Evolutionary conservation across 2,888 invertebrate species (phyloP), one percentile per base, ranked within the genome.

Genomic region (Torymus tubicola): DNA sequence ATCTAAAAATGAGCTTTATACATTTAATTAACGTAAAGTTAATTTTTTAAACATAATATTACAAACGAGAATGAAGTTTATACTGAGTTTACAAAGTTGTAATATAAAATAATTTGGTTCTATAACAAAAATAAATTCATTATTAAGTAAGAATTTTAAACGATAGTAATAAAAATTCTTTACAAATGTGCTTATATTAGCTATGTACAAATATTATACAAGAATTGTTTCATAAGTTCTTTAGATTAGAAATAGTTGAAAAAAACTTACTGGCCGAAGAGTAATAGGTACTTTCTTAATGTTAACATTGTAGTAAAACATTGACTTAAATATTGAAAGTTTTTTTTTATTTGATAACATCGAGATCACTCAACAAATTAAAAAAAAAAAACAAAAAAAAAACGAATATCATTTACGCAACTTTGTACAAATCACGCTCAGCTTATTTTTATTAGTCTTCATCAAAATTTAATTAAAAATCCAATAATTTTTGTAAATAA

Each of bases 191-290:
- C 70, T 77, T 80, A 68, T 74, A 65, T 65, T 71, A 71, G 31
- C 76, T 82, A 81, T 82, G 65, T 82, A 82, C 80, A 82, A 80
- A 75, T 82, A 81, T 78, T 72, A 80, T 82, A 82, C 80, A 82
- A 53, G 82, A 75, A 58, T 80, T 73, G 70, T 74, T 75, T 78
- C 24, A 60, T 65, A 74, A 78, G 50, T 11, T 78, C 58, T 68
- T 69, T 60, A 69, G 61, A 63, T 79, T 73, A 60, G 80, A 80
- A 70, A 16, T 69, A 63, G 55, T 60, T 65, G n/a, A 79, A 70
- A 67, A 79, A 42, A 74, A 71, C 52, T 69, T 80, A 82, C 77
- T 74, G 57, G 65, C 65, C 55, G 31, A 79, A 71, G n/a, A 61
- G 50, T 74, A 77, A 71, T 80, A 80, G 78, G 74, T 78, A 82